Evolutionary conservation across 2,113 vertebrate genomes (phyloP).

Genomic region (Syrmaticus mikado): DNA sequence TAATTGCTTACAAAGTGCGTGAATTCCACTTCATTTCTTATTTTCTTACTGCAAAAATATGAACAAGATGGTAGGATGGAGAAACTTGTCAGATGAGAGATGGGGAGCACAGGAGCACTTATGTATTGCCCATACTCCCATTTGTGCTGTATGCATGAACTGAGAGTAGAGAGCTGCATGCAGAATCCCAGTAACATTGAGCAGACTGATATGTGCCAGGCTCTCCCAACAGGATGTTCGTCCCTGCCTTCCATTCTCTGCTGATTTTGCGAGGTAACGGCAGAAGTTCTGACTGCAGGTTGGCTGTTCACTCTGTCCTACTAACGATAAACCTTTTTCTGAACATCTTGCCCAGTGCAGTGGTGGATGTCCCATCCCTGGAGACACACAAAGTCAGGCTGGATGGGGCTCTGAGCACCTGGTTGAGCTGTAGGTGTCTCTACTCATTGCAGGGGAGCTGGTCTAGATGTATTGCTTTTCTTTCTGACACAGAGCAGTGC

Average conservation of each 20-base stretch:
- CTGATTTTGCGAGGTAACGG: background rate
- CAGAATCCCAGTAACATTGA: background rate
- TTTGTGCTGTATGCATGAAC: background rate
- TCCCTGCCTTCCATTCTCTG: background rate
- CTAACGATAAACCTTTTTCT: background rate
- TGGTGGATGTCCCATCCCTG: too few relatives aligned
- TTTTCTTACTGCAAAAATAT: background rate
- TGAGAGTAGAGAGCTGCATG: background rate
- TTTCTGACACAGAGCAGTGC: background rate
- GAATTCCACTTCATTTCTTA: background rate
- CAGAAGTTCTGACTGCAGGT: background rate
- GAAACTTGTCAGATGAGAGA: background rate
- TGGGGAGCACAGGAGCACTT: background rate
- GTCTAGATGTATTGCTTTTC: background rate
- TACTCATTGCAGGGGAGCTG: too few relatives aligned
- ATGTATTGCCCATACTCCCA: background rate
- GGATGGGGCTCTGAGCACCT: too few relatives aligned
- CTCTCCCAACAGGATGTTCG: background rate
- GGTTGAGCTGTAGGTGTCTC: too few relatives aligned
- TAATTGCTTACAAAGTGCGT: background rate
- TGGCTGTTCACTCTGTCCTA: accelerated
- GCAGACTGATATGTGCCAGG: background rate
- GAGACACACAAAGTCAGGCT: too few relatives aligned
- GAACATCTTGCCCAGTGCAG: background rate
- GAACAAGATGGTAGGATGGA: background rate